Evolutionary conservation across 2,888 invertebrate genomes (phyloP), one percentile per base, ranked within the genome.

Genomic region (Synergus gifuensis): DNA sequence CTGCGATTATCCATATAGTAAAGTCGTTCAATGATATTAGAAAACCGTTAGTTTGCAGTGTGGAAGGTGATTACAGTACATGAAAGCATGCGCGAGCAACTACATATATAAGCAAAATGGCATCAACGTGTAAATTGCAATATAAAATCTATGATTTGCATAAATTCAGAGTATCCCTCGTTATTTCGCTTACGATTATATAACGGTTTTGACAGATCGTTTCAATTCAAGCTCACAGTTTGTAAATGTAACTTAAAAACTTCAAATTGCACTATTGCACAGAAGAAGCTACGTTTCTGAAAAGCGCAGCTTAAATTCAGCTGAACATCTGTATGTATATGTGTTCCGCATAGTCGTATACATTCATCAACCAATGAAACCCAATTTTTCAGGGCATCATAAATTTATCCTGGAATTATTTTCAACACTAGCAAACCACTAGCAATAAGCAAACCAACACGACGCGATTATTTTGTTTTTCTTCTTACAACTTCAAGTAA

Each of bases 191-290:
- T 49, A 46, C 16, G 69, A 46, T 69, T 49, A n/a, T 36, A 54
- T 73, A 58, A 58, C 73, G 54, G 73, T 73, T 54, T 66, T 76
- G 76, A 76, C 76, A 49, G 67, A 78, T 78, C 60, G 12, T 76
- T 54, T 69, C 76, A 67, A 79, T 28, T 62, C 0, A 11, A 62
- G 28, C 22, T 28, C 18, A 78, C 44, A 22, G 12, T 62, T 77
- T 42, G 54, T 69, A 46, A 44, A 62, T 28, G 28, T 16, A 9
- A 18, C 18, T 58, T 18, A 58, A 9, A 9, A 9, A 8, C n/a
- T 54, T n/a, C 8, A n/a, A n/a, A 54, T 16, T 28, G 28, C 28
- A 28, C 28, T 8, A 54, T 16, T 28, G 28, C 28, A 28, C 28
- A 28, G 28, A 28, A 28, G 28, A 28, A 28, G 3, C 28, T 28